Base-by-base conservation (phyloP, 2,888 invertebrate genomes). In the Imbricaverruca yamaguchii region DNA sequence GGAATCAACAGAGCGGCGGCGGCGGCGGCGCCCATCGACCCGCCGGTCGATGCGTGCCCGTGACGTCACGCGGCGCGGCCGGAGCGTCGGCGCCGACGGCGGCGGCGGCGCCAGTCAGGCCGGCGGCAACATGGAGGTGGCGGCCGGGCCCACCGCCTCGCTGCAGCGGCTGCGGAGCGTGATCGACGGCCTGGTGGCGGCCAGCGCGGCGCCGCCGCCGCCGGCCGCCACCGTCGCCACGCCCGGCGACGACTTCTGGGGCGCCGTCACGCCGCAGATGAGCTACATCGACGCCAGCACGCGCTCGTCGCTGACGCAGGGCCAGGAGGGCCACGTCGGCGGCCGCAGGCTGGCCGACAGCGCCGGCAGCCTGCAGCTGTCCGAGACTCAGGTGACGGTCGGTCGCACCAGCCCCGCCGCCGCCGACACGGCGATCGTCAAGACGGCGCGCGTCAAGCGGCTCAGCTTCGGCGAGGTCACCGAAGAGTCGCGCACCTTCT, bases 251-350 rank as follows among this genome's bases (percentile, higher is more conserved):
- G 85, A 86, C 84, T 86, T 85, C 83, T 86, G 86, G 86, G 82
- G 84, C 74, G 84, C 85, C 78, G 84, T 86, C 21, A 85, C 85
- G 21, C 85, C 85, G 77, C 85, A 85, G 81, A 84, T 86, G 81
- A 83, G 85, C 18, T 86, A 85, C 84, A 86, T 86, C 82, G 86
- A 86, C 82, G 83, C 82, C 39, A 84, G 85, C 82, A 84, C 84
- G 18, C 81, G 83, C 21, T 84, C 84, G 82, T 83, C 81, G 80
- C 82, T 81, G 53, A 81, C 57, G 55, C 61, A 80, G 81, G 67
- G 74, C 63, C 78, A 65, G n/a, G 77, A 61, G 18, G 39, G 55
- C 59, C 77, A 39, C 74, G 69, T 1, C 39, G 7, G 59, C 59
- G 1, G 12, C 12, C 59, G 59, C 1, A 2, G 59, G 59, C 59